Evolutionary conservation across 2,888 invertebrate species (phyloP), one percentile per base, ranked within the genome.

Genomic region (Pachydiplax longipennis): DNA sequence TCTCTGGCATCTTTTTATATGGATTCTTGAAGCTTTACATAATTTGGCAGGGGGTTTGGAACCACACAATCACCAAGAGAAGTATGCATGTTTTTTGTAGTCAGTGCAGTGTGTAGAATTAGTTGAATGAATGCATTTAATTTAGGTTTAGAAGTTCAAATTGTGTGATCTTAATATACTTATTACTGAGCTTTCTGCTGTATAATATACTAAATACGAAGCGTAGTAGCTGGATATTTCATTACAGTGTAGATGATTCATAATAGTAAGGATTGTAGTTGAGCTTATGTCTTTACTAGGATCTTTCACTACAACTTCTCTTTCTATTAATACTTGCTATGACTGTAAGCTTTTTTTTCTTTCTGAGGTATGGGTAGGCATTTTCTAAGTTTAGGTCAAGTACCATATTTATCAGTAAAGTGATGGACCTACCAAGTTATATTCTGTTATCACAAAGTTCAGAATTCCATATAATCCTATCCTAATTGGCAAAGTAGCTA

Each of bases 11-110:
- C 58, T 58, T 61, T 65, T 61, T 61, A 22, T 53, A 58, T 87
- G 35, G 37, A 87, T 37, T 83, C 25, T 73, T 73, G 5, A 15
- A 65, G 61, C 31, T 12, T 22, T 37, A 53, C 53, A 53, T 53
- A 53, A n/a, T 37, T 87, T 87, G 87, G 61, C 61, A 61, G 22
- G 87, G 87, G 65, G 37, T 65, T 87, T 87, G 87, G 87, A 87
- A 87, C 87, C 61, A 61, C 87, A 87, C 87, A 58, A 37, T 61
- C 65, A 87, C 87, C 87, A 65, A 61, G 87, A 87, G 87, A 87
- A 87, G 87, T 87, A 87, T 87, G 87, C 87, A 87, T 87, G 87
- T 87, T 61, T 87, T 58, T 87, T 35, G 87, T 87, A 87, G 87
- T 37, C 37, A 61, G 58, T 61, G 87, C 87, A 87, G 87, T 87